phyloP scores from a whole-genome alignment of 1,140 invertebrate species.

The Latrodectus geometricus region DNA sequence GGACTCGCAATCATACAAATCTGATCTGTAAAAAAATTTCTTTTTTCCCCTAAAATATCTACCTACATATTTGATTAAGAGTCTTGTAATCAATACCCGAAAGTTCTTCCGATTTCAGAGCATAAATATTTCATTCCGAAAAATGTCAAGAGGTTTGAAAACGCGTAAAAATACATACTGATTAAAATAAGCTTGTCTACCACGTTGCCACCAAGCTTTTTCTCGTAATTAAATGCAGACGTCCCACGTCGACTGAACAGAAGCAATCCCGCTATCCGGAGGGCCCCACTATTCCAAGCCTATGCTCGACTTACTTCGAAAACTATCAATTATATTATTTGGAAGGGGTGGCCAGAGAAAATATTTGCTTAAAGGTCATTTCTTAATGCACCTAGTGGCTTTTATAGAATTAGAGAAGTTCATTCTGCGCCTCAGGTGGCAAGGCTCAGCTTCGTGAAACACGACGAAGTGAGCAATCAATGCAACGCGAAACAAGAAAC shows the following conservation, averaged over 20 bases:
- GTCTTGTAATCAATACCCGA: too few relatives aligned
- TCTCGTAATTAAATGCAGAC: conserved; percentile 48
- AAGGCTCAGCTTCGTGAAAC: not conserved
- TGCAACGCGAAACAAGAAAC: conserved; percentile 18
- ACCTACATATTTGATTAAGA: too few relatives aligned
- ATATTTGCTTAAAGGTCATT: conserved; percentile 59
- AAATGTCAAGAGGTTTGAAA: too few relatives aligned
- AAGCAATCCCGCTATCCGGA: not conserved
- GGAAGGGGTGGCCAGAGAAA: conserved; percentile 26
- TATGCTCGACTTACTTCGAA: not conserved
- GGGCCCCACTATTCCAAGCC: not conserved
- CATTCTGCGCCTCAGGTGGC: conserved; percentile 36
- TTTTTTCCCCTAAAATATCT: too few relatives aligned
- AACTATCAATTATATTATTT: conserved; percentile 57
- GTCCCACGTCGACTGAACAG: not conserved
- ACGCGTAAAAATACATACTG: too few relatives aligned
- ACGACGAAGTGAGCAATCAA: conserved; percentile 33
- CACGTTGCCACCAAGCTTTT: conserved; percentile 33
- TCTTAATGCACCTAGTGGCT: conserved; percentile 56
- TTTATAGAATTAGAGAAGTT: conserved; percentile 48
- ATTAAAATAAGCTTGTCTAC: too few relatives aligned
- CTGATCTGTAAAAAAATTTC: too few relatives aligned
- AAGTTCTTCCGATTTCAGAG: too few relatives aligned
- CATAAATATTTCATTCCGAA: too few relatives aligned
- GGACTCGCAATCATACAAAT: too few relatives aligned